Percentiles rank a stretch among this genome's conserved stretches.
Conservation (phyloP, 2,797 vertebrate species). For the Holocentrus rufus region DNA sequence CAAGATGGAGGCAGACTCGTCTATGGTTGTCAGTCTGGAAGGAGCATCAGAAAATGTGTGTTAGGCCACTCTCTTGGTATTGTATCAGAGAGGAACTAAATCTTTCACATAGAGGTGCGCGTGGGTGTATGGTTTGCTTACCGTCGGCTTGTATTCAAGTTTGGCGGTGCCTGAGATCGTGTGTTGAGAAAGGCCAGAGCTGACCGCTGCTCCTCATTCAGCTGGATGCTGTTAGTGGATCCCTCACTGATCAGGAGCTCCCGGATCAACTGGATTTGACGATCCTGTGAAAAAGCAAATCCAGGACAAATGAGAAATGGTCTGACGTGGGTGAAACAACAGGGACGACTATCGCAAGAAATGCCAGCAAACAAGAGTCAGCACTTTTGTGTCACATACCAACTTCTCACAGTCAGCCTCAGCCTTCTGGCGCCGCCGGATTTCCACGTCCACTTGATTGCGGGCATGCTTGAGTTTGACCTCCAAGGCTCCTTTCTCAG, state of each 20-base stretch:
- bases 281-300: conserved; percentile 83
- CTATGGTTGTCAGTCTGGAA: conserved; percentile 89
- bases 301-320: background rate
- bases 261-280: conserved; percentile 94
- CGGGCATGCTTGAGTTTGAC: conserved; percentile 98
- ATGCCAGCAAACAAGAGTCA: conserved; percentile 1
- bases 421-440: conserved; percentile 92
- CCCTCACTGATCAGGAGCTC: conserved; percentile 94
- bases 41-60: conserved; percentile 19
- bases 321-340: background rate
- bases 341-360: background rate
- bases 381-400: conserved; percentile 77
- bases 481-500: conserved; percentile 89
- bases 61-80: background rate
- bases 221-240: conserved; percentile 92
- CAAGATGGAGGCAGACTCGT: conserved; percentile 94
- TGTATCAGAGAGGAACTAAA: background rate
- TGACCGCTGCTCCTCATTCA: conserved; percentile 95
- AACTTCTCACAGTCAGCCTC: conserved; percentile 93
- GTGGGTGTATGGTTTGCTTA: conserved; percentile 53
- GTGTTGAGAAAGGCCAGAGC: conserved; percentile 93
- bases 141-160: conserved; percentile 88
- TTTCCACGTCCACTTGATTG: conserved; percentile 98
- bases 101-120: background rate
- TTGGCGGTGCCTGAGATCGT: conserved; percentile 80